phyloP scores from a whole-genome alignment of 2,797 vertebrate genomes.

The Hemitrygon akajei region DNA sequence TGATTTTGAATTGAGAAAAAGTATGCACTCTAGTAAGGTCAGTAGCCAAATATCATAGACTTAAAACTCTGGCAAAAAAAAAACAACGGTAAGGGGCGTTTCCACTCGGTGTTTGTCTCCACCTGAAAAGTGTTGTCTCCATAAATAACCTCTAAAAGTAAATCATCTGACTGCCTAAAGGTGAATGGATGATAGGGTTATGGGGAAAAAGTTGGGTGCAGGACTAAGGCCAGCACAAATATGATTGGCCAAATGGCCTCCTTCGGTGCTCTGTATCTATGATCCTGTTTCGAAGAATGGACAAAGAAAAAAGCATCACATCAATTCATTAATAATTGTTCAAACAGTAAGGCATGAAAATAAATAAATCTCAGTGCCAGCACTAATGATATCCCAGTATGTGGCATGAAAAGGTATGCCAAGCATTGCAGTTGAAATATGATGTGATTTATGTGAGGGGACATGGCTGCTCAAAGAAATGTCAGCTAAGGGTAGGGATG shows the following conservation, averaged over 20 bases:
- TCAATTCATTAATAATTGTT: neutral
- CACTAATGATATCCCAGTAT: slow-evolving; percentile 8
- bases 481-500: neutral
- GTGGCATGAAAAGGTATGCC: neutral
- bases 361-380: neutral
- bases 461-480: neutral
- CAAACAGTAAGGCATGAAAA: neutral
- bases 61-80: neutral
- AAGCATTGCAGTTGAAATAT: slow-evolving; percentile 15
- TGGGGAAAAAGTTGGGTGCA: neutral
- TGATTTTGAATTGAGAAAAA: neutral
- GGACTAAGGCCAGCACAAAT: neutral
- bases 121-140: neutral
- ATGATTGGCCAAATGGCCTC: neutral
- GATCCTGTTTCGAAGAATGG: neutral
- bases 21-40: too few species aligned
- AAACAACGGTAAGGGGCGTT: neutral
- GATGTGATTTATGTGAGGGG: neutral
- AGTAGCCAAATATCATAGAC: neutral
- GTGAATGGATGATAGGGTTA: neutral
- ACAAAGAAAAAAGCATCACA: neutral
- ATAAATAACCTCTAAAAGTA: neutral
- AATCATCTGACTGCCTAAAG: neutral
- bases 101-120: neutral
- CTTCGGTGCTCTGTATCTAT: neutral